Evolutionary conservation across 2,797 vertebrate genomes (phyloP), one percentile per base, ranked within the genome.

Genomic region (Bufotes viridis): DNA sequence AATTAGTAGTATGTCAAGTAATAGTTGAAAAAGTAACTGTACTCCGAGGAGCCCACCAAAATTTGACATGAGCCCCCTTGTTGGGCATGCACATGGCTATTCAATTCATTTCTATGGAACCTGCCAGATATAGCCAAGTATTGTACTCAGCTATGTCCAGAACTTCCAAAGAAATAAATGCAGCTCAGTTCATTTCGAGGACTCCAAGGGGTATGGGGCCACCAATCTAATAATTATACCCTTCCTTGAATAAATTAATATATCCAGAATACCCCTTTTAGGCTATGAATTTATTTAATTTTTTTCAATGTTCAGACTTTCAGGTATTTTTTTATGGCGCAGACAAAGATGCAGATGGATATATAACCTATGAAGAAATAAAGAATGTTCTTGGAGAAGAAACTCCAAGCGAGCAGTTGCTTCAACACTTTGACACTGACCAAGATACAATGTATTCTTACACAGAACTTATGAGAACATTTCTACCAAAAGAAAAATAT

Each of bases 281-380:
- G 29, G 2, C 29, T 29, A 7, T 49, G 10, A 26, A 26, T 51
- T 80, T 42, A 20, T 53, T 76, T 63, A 7, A 84, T 75, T 2
- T 17, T 17, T 63, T 7, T 51, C 8, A 72, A 0, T 82, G 29
- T 60, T 85, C 29, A 90, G 87, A 90, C 55, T 90, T 91, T 65
- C 78, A 91, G 88, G 74, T 91, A 15, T 90, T 91, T 90, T 90
- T 90, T 63, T 91, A 87, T 55, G 42, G 85, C 10, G 34, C 80
- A 14, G 90, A 92, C 42, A 89, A 57, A 15, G 81, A 84, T 70
- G 81, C 82, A 63, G 90, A 88, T 81, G 82, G 81, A 34, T 88
- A 85, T 87, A 82, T 92, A 78, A 90, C 87, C 13, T 89, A 78
- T 1, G 67, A 67, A 57, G 87, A 92, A 90, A 87, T 75, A 29